Base-by-base conservation (phyloP, 2,113 vertebrate genomes). In the Lamprotornis superbus region DNA sequence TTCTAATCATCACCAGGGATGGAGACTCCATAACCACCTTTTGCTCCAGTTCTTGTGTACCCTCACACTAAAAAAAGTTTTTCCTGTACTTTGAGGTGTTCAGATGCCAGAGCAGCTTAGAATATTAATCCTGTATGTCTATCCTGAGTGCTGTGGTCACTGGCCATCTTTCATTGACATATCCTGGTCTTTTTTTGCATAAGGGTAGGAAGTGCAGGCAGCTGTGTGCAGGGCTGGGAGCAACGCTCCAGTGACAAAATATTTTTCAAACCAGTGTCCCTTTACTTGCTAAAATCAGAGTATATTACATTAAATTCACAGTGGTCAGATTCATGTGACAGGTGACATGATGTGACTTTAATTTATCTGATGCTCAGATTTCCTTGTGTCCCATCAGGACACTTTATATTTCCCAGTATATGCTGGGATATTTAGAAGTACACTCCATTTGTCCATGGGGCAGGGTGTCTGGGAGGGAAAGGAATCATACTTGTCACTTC, bases 201-300 rank as follows among this genome's bases (percentile, higher is more conserved):
- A 8, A 52, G 22, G 47, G 18, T 27, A 15, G 10, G 15, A 87
- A 57, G 24, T 12, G 9, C 35, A 75, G 47, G 8, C 39, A 87
- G 16, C 25, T 56, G 17, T 81, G 17, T 50, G 15, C 61, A 39
- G 49, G 9, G 14, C 27, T 80, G 15, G 31, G 31, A 52, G 14
- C 19, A 86, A 60, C 0, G 0, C 67, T 7, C 7, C 28, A 74
- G 2, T 50, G n/a, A 28, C 15, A 78, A 69, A 31, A 53, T 5
- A 44, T 4, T 0, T 83, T 53, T 80, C 63, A 83, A 42, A 81
- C 28, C 12, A 28, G 7, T 21, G 22, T 69, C 12, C 11, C 6
- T 64, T 47, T 39, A 59, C 23, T 22, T 85, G 28, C 56, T 59
- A 77, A 80, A 86, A 52, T 52, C 2, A 5, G 42, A 56, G 11